phyloP scores from a whole-genome alignment of 1,140 invertebrate species.

The Reticulitermes speratus region DNA sequence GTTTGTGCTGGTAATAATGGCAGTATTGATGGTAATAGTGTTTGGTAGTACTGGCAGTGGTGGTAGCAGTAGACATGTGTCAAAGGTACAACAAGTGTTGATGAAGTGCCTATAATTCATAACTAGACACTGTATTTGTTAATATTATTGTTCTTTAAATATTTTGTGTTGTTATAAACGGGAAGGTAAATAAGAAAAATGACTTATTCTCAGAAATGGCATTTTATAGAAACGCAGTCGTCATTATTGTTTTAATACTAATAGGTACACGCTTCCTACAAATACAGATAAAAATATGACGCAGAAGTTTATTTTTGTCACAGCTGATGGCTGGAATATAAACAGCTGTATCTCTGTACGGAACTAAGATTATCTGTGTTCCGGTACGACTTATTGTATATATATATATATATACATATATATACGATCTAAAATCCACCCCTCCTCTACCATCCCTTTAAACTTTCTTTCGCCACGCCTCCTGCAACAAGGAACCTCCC shows the following conservation, averaged over 20 bases:
- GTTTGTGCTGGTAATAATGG: too few species aligned
- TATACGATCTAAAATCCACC: not conserved
- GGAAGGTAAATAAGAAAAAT: not conserved
- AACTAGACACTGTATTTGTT: not conserved
- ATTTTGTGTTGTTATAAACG: not conserved
- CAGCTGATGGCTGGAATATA: constrained; percentile 1
- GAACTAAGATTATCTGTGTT: not conserved
- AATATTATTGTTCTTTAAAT: not conserved
- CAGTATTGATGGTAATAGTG: too few species aligned
- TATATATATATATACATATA: not conserved
- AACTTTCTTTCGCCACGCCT: not conserved
- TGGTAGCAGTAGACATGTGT: not conserved
- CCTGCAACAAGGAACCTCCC: not conserved
- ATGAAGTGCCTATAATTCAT: not conserved
- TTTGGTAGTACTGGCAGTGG: not conserved
- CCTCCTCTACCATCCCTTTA: not conserved
- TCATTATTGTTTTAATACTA: not conserved
- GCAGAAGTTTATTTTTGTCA: not conserved
- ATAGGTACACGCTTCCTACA: not conserved
- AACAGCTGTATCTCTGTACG: not conserved
- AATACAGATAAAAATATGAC: not conserved
- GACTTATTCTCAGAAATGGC: not conserved
- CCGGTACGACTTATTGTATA: not conserved
- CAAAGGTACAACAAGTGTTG: too few species aligned
- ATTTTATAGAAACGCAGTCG: not conserved